Evolutionary conservation across 2,797 vertebrate genomes (phyloP).

Genomic region (Cynodonichthys magdalenae): DNA sequence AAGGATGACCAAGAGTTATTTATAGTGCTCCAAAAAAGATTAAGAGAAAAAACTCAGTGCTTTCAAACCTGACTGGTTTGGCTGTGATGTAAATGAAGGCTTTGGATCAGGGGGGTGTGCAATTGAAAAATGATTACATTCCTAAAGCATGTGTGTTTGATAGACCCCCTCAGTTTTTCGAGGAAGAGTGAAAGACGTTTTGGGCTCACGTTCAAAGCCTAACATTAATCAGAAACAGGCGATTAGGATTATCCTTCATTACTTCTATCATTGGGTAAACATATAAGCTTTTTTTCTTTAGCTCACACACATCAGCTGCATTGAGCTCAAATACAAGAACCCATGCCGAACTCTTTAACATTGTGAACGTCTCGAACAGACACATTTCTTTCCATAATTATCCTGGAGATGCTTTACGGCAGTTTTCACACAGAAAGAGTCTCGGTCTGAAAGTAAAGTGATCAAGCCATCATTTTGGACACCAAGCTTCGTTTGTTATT

Average conservation of each 20-base stretch:
- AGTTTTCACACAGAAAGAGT: conserved; percentile 10
- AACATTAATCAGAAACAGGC: conserved; percentile 70
- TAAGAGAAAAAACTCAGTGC: conserved; percentile 43
- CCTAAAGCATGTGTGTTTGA: conserved; percentile 71
- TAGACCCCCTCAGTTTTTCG: conserved; percentile 69
- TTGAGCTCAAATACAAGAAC: conserved; percentile 4
- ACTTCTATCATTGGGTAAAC: conserved; percentile 68
- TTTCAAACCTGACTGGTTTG: conserved; percentile 47
- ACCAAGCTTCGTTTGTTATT: too few relatives aligned
- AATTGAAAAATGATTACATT: conserved; percentile 71
- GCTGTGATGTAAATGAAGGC: conserved; percentile 53
- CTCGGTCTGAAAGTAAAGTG: too few relatives aligned
- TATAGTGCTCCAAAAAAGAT: conserved; percentile 39
- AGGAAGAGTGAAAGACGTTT: conserved; percentile 73
- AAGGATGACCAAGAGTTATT: conserved; percentile 17
- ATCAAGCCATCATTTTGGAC: too few relatives aligned
- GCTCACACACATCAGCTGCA: conserved; percentile 38
- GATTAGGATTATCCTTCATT: conserved; percentile 71
- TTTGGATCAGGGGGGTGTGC: conserved; percentile 27
- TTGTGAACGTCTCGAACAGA: not conserved
- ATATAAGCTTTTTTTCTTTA: conserved; percentile 30
- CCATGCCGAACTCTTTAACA: too few relatives aligned
- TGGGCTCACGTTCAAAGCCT: conserved; percentile 63
- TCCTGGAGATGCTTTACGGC: not conserved
- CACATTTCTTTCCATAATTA: conserved; percentile 1